phyloP scores from a whole-genome alignment of 2,113 vertebrate genomes.

The Nerophis lumbriciformis region DNA sequence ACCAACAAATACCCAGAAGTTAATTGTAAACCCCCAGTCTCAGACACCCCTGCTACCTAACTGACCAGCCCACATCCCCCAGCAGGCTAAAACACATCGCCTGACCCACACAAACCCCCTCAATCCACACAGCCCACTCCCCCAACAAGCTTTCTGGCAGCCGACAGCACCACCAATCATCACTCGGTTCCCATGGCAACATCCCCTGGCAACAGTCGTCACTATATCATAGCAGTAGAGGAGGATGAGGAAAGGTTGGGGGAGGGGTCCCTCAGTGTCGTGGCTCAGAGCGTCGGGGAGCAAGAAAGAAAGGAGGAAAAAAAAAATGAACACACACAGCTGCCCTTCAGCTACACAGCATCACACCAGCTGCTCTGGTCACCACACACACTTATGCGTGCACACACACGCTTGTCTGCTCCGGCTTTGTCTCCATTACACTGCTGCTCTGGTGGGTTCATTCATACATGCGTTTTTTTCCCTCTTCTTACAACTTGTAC shows the following conservation, averaged over 20 bases:
- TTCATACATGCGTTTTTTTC: constrained; percentile 29
- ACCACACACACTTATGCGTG: constrained; percentile 16
- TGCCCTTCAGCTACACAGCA: constrained; percentile 57
- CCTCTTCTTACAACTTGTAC: not conserved
- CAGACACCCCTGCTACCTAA: constrained; percentile 42
- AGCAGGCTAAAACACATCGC: constrained; percentile 41
- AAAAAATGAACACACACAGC: constrained; percentile 55
- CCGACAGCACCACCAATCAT: constrained; percentile 83
- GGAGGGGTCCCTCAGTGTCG: constrained; percentile 82
- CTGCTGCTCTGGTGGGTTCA: constrained; percentile 42
- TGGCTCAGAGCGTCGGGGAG: constrained; percentile 74
- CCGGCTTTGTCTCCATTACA: constrained; percentile 43
- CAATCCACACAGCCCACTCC: constrained; percentile 71
- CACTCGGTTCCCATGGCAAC: constrained; percentile 88
- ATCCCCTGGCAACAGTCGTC: constrained; percentile 86
- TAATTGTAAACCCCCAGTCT: constrained; percentile 45
- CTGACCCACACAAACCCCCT: constrained; percentile 36
- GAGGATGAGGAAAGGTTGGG: constrained; percentile 37
- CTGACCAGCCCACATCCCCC: constrained; percentile 48
- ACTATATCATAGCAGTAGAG: constrained; percentile 82
- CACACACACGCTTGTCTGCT: constrained; percentile 23
- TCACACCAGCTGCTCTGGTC: constrained; percentile 62
- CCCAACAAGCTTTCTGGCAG: constrained; percentile 81
- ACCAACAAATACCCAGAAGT: constrained; percentile 54
- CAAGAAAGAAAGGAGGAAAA: constrained; percentile 27